Evolutionary conservation across 2,888 invertebrate species (phyloP).

Genomic region (Lasiommata megera): DNA sequence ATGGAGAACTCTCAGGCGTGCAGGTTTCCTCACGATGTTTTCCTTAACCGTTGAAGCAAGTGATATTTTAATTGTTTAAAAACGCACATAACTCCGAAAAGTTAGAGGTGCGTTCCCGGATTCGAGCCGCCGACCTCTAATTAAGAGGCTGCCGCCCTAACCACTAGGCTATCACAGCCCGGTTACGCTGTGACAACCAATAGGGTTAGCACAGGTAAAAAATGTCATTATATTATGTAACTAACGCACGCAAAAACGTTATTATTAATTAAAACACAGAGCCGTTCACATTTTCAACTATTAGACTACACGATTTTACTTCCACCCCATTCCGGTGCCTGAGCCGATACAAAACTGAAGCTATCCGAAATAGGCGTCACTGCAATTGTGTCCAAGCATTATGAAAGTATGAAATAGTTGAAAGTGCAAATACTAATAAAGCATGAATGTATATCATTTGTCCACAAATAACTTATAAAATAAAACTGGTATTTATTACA

Average conservation of each 20-base stretch:
- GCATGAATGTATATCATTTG: conserved; percentile 33
- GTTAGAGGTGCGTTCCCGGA: too few species aligned
- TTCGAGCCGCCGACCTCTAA: too few species aligned
- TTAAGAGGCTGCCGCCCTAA: too few species aligned
- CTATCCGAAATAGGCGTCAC: neutral
- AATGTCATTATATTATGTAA: too few species aligned
- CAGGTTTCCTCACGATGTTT: too few species aligned
- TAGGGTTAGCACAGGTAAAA: too few species aligned
- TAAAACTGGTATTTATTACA: neutral
- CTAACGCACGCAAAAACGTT: neutral
- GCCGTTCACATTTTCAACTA: neutral
- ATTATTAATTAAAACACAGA: neutral
- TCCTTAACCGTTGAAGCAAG: too few species aligned
- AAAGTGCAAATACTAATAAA: conserved; percentile 11
- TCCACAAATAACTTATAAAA: conserved; percentile 9
- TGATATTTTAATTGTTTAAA: too few species aligned
- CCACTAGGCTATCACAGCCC: too few species aligned
- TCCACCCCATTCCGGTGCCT: neutral
- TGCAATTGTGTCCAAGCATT: neutral
- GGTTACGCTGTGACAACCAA: too few species aligned
- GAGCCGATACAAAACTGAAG: conserved; percentile 1
- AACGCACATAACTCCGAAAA: too few species aligned
- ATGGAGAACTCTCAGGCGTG: too few species aligned
- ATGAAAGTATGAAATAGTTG: neutral
- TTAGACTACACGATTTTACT: neutral